Evolutionary conservation across 2,113 vertebrate species (phyloP).

Genomic region (Vulpes ferrilata): DNA sequence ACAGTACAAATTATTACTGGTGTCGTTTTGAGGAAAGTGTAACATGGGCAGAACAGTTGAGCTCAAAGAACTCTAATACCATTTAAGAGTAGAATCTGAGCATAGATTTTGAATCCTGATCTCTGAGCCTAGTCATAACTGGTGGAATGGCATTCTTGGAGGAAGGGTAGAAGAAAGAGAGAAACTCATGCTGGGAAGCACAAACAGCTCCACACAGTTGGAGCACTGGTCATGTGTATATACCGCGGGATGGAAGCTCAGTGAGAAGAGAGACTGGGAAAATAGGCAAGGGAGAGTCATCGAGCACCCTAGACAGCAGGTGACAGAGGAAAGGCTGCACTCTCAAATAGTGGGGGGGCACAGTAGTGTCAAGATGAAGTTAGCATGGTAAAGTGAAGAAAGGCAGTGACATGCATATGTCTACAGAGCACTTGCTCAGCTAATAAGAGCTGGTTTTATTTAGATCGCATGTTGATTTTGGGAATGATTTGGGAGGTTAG

Average conservation of each 20-base stretch:
- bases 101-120: not conserved
- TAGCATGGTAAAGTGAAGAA: not conserved
- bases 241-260: not conserved
- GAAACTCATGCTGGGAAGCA: not conserved
- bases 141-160: not conserved
- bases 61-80: not conserved
- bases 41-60: not conserved
- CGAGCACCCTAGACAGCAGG: not conserved
- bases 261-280: not conserved
- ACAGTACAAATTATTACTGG: not conserved
- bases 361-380: not conserved
- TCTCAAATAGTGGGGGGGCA: not conserved
- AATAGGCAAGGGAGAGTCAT: not conserved
- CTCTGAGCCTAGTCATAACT: not conserved
- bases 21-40: not conserved
- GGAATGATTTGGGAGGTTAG: constrained; percentile 45
- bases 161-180: not conserved
- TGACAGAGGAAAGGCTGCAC: not conserved
- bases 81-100: not conserved
- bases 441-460: not conserved
- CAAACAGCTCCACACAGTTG: not conserved
- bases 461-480: constrained; percentile 10
- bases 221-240: not conserved
- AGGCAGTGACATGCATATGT: not conserved
- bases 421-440: not conserved